A percentile compares a stretch with the other conserved stretches of the same genome.
Evolutionary conservation across 2,113 vertebrate species (phyloP).

Genomic region (Chionomys nivalis): DNA sequence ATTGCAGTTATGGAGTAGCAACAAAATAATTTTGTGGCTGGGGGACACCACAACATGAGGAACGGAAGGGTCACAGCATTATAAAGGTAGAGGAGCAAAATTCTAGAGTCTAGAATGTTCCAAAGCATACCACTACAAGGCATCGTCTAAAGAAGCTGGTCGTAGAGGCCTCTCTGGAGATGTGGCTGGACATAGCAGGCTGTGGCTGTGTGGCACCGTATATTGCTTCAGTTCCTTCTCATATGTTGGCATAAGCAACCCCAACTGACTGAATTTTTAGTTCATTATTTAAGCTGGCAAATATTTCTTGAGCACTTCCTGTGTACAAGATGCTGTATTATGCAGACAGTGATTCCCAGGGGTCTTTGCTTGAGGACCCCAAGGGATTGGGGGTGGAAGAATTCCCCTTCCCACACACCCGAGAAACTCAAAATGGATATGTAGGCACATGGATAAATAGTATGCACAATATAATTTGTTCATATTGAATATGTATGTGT

Average conservation of each 20-base stretch:
- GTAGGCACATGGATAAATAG: background rate
- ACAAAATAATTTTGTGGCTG: background rate
- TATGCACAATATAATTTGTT: background rate
- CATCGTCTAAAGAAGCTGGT: background rate
- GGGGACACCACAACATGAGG: background rate
- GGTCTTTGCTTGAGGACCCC: slow-evolving; percentile 48
- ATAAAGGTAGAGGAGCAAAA: background rate
- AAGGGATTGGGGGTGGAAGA: slow-evolving; percentile 36
- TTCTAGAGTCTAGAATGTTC: background rate
- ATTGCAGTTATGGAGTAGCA: background rate
- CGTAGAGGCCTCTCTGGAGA: background rate
- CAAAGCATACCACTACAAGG: background rate
- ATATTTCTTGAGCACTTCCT: slow-evolving; percentile 59
- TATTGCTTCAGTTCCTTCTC: background rate
- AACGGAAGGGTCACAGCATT: background rate
- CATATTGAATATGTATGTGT: background rate
- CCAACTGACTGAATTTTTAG: slow-evolving; percentile 43
- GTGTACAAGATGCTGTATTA: slow-evolving; percentile 36
- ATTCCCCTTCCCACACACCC: slow-evolving; percentile 55
- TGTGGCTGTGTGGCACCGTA: background rate
- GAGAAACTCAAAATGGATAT: slow-evolving; percentile 42
- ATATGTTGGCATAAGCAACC: background rate
- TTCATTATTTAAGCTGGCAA: slow-evolving; percentile 67
- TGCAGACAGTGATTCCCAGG: slow-evolving; percentile 62
- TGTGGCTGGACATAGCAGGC: rapidly evolving